Conservation (phyloP, 2,113 vertebrate genomes). For the Climacteris rufus region DNA sequence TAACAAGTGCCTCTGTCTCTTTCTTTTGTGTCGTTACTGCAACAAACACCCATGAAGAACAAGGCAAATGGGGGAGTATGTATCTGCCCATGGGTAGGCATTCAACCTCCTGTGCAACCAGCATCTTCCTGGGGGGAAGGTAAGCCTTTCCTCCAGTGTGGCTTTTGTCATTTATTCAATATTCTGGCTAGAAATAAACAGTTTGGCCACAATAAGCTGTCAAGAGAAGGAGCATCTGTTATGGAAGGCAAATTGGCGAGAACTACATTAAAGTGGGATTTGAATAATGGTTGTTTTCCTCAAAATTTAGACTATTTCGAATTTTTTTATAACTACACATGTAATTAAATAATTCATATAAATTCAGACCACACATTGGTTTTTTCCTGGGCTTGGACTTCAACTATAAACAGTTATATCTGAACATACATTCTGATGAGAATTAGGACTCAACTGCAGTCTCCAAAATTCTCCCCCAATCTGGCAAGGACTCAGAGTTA, state of each 20-base stretch:
- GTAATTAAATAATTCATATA: slow-evolving; percentile 20
- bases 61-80: neutral
- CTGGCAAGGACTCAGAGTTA: neutral
- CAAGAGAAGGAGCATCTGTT: slow-evolving; percentile 53
- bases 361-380: neutral
- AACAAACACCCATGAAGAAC: neutral
- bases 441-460: neutral
- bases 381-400: neutral
- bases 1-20: too few species aligned
- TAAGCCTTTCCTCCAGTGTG: neutral
- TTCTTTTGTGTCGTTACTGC: too few species aligned
- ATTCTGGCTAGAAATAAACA: slow-evolving; percentile 12
- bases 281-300: slow-evolving; percentile 24
- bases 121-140: neutral
- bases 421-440: neutral
- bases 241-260: slow-evolving; percentile 38
- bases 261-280: neutral
- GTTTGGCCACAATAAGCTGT: slow-evolving; percentile 31
- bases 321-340: slow-evolving; percentile 2
- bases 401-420: neutral
- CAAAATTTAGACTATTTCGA: neutral
- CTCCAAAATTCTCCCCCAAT: neutral
- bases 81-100: neutral
- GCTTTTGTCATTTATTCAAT: neutral
- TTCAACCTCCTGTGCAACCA: neutral